Percentiles rank a stretch among this genome's conserved stretches.
Conservation (phyloP, 2,113 vertebrate genomes). For the Ia io region DNA sequence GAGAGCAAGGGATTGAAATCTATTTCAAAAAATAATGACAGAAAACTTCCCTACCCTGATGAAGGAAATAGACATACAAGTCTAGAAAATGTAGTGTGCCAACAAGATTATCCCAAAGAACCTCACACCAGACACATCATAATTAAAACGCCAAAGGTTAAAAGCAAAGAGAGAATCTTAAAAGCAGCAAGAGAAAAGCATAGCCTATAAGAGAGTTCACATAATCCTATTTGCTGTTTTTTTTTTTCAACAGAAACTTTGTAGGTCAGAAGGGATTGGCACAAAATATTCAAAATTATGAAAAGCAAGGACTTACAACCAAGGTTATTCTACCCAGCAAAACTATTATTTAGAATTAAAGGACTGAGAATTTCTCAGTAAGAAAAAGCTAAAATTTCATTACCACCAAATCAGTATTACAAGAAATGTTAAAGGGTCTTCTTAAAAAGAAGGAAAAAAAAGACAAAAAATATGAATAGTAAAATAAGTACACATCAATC, state of each 20-base stretch:
- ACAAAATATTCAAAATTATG: neutral
- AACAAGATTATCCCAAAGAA: neutral
- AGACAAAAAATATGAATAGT: neutral
- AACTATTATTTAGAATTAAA: neutral
- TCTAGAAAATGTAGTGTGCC: neutral
- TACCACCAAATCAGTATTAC: neutral
- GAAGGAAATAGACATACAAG: neutral
- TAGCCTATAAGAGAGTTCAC: neutral
- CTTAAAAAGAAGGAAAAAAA: neutral
- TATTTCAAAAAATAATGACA: neutral
- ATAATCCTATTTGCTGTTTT: neutral
- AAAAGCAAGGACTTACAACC: neutral
- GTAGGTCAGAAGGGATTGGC: neutral
- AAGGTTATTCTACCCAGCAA: neutral
- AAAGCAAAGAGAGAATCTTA: neutral
- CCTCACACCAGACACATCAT: neutral
- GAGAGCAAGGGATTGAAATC: neutral
- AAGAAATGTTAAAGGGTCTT: neutral
- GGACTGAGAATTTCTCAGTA: neutral
- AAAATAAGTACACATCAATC: neutral
- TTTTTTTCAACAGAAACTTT: neutral
- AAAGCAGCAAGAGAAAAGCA: neutral
- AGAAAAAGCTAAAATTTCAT: neutral
- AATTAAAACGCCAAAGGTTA: neutral
- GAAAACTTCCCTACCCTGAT: neutral